phyloP scores from a whole-genome alignment of 2,888 invertebrate species.

The Kryphioiulus occultus region DNA sequence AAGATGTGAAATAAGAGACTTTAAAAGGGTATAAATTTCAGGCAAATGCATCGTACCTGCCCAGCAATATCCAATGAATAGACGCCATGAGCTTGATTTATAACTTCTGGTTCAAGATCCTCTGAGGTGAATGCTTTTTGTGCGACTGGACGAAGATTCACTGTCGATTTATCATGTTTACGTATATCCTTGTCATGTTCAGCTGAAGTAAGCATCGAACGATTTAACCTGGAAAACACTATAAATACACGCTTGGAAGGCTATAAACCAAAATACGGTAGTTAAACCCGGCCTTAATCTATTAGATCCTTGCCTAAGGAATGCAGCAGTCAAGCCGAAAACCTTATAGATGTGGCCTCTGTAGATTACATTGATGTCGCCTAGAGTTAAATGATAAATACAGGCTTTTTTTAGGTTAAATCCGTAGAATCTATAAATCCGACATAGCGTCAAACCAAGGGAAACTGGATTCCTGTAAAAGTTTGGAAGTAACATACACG shows the following conservation, averaged over 20 bases:
- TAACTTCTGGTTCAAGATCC: slow-evolving; percentile 20
- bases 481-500: not conserved
- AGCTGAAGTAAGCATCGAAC: not conserved
- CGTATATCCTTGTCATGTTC: slow-evolving; percentile 27
- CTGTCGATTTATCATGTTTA: not conserved
- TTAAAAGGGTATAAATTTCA: not conserved
- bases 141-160: slow-evolving; percentile 6
- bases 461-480: not conserved
- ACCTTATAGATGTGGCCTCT: not conserved
- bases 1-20: not conserved
- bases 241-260: not conserved
- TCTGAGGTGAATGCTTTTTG: not conserved
- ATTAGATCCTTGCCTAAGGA: not conserved
- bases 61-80: not conserved
- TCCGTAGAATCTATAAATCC: not conserved
- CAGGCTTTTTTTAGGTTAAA: slow-evolving; percentile 2
- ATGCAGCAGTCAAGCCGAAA: not conserved
- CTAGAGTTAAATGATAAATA: slow-evolving; percentile 3
- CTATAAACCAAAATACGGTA: not conserved
- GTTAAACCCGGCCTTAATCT: slow-evolving; percentile 35
- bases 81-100: not conserved
- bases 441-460: not conserved
- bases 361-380: not conserved
- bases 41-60: not conserved
- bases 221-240: slow-evolving; percentile 6